Percentiles rank a stretch among this genome's conserved stretches.
phyloP scores from a whole-genome alignment of 1,140 invertebrate genomes.

The Lasaia peninsularis region DNA sequence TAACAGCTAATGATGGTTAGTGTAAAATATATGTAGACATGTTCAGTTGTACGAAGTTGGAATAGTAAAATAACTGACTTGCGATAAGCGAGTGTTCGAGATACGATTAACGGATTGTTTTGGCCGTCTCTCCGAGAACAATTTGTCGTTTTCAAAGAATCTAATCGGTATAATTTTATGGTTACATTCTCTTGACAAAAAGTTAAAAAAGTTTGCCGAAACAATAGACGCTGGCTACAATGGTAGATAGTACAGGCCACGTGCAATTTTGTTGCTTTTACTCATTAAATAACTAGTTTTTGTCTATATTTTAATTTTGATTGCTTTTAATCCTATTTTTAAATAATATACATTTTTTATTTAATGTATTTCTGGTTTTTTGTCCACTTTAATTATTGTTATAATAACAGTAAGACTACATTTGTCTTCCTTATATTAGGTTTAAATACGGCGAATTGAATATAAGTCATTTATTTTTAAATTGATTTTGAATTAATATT shows the following conservation, averaged over 20 bases:
- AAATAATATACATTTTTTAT: constrained; percentile 11
- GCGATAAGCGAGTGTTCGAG: constrained; percentile 21
- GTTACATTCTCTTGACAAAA: constrained; percentile 24
- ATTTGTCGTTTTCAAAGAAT: constrained; percentile 40
- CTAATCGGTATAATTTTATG: constrained; percentile 42
- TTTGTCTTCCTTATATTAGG: too few species aligned
- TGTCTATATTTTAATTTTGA: too few species aligned
- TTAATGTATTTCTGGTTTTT: constrained; percentile 27
- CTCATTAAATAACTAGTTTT: background rate
- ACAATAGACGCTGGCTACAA: background rate
- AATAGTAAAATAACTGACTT: background rate
- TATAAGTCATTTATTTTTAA: too few species aligned
- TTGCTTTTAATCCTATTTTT: background rate
- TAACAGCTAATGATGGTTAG: too few species aligned
- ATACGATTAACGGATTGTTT: constrained; percentile 30
- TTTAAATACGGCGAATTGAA: too few species aligned
- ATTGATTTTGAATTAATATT: too few species aligned
- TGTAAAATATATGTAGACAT: too few species aligned
- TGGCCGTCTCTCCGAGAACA: constrained; percentile 40
- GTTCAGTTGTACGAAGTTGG: background rate
- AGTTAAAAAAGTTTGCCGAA: constrained; percentile 45
- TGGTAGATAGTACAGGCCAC: background rate
- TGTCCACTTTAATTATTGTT: too few species aligned
- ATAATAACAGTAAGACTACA: too few species aligned
- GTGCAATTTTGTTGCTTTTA: background rate